phyloP scores from a whole-genome alignment of 2,113 vertebrate genomes.

The Meleagris gallopavo region DNA sequence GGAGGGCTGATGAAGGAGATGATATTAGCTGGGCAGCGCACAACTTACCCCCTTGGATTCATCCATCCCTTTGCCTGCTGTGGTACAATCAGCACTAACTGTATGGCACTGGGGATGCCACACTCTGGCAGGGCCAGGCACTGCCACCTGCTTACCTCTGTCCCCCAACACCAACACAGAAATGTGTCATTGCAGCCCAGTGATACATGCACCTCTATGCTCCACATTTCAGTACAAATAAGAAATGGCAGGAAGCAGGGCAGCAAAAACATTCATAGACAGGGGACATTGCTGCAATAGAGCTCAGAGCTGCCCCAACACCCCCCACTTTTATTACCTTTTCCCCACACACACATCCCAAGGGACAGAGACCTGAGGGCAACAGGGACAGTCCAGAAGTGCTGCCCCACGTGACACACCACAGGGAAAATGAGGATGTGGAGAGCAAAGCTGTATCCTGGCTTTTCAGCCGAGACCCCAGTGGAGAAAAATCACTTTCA shows the following conservation, averaged over 20 bases:
- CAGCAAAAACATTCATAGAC: not conserved
- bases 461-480: not conserved
- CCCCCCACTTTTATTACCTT: not conserved
- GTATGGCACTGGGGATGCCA: not conserved
- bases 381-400: not conserved
- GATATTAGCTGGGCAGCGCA: not conserved
- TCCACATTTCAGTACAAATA: slow-evolving; percentile 44
- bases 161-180: not conserved
- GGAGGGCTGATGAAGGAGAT: not conserved
- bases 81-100: not conserved
- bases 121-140: not conserved
- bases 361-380: not conserved
- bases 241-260: not conserved
- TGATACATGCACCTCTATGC: not conserved
- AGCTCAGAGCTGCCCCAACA: rapidly evolving
- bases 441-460: not conserved
- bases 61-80: not conserved
- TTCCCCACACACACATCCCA: not conserved
- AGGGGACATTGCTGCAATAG: not conserved
- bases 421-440: not conserved
- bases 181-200: not conserved
- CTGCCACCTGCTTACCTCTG: not conserved
- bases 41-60: not conserved
- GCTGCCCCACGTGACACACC: not conserved
- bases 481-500: not conserved